Evolutionary conservation across 2,797 vertebrate species (phyloP), one percentile per base, ranked within the genome.

Genomic region (Hemibagrus guttatus): DNA sequence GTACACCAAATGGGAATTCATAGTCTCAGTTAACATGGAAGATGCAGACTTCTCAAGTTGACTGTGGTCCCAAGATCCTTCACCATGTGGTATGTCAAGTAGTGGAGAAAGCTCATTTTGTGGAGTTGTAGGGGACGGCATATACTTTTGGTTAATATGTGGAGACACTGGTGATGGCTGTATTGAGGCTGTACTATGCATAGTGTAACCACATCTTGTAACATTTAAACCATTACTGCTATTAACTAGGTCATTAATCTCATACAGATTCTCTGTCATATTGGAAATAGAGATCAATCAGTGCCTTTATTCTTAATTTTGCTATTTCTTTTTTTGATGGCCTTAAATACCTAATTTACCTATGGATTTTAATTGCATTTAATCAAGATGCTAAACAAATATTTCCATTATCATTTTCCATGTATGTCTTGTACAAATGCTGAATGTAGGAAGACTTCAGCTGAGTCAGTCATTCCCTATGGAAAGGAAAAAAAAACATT

Each of bases 201-300:
- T 91, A 89, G 95, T 95, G 81, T 96, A 97, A 91, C 88, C 95
- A 85, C 96, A 94, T 90, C 93, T 95, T 19, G 92, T 89, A 86
- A 93, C 85, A 16, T 93, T 92, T 56, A 92, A 91, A 91, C 88
- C 95, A 81, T 93, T 96, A 26, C 88, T 93, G 89, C 92, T 88
- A 84, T 93, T 95, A 87, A 92, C 90, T 87, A 93, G 89, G 56
- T 96, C 95, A 89, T 94, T 96, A 76, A 93, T 91, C 93, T 96
- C 96, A 91, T 96, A 97, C 49, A 97, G 94, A 92, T 97, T 96
- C 89, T 97, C 96, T 87, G 95, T 95, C 97, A 97, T 97, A 49
- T 74, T 91, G 52, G 49, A 82, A 88, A 58, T 21, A 46, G 63
- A 35, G 21, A 84, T 39, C n/a, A 63, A 35, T 52, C 39, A 82